Base-by-base conservation (phyloP, 2,797 vertebrate species). In the Rhynchonycteris naso region DNA sequence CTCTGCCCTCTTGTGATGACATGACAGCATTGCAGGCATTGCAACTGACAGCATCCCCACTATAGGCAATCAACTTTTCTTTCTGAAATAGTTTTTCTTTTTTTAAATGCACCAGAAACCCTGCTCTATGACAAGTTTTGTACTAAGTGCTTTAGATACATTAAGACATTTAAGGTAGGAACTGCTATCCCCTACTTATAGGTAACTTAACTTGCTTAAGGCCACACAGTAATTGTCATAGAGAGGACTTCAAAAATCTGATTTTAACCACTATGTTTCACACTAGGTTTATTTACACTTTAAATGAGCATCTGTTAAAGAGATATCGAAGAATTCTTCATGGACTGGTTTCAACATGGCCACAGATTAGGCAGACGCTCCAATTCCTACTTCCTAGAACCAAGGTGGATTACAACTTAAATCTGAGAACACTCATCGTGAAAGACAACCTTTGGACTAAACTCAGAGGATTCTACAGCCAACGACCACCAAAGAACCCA, bases 1-100 rank as follows among this genome's bases (percentile, higher is more conserved):
- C 92, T 96, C 92, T 98, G 97, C 98, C 98, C 98, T 97, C 98
- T 96, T 79, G 98, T 98, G 98, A 93, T 58, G 71, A 0, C 54
- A 93, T 7, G 0, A 4, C 19, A 93, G 76, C 85, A 96, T 59
- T 95, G 92, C 95, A 93, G 89, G 10, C 10, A 47, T 16, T 47
- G 30, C 54, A 56, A 21, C 18, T 2, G 2, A 24, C 18, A 4
- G 26, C 50, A 16, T 50, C 50, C 18, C 47, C 18, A 14, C 65
- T 82, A 21, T 2, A 54, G 22, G 18, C 21, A 52, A 15, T 2
- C 35, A n/a, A 90, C 16, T 43, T 90, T 43, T 78, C 28, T 43
- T 72, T 90, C 19, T 47, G 21, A 43, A 43, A 43, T 43, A 43
- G 43, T 43, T 43, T 5, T 43, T 43, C 5, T 43, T 43, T 43